phyloP scores from a whole-genome alignment of 2,797 vertebrate species.

The Taeniopygia guttata region DNA sequence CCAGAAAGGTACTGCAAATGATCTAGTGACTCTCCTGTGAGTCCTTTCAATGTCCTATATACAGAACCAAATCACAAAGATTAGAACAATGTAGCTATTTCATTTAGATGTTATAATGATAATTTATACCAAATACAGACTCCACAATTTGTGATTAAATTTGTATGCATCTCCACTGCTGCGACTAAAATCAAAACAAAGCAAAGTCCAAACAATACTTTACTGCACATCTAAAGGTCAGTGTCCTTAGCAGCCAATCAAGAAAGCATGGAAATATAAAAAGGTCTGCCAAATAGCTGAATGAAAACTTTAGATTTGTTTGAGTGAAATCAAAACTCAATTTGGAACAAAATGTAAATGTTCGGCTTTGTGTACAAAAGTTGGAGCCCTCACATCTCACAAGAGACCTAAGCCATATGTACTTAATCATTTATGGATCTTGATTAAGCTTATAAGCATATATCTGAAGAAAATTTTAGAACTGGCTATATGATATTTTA shows the following conservation, averaged over 20 bases:
- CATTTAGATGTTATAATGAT: background rate
- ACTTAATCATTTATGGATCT: conserved; percentile 3
- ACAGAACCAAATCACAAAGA: background rate
- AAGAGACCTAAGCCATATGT: conserved; percentile 23
- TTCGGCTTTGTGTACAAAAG: conserved; percentile 31
- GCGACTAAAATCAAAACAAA: background rate
- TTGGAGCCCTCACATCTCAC: conserved; percentile 13
- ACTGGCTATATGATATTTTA: background rate
- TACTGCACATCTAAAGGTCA: conserved; percentile 2
- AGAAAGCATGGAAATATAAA: background rate
- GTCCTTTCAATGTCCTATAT: background rate
- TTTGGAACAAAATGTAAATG: conserved; percentile 46
- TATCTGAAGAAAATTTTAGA: conserved; percentile 11
- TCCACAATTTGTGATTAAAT: background rate
- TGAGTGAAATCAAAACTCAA: conserved; percentile 46
- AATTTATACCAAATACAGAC: background rate
- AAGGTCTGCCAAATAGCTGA: conserved; percentile 19
- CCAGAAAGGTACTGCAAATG: background rate
- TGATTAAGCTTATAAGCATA: conserved; percentile 1
- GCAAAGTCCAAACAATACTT: background rate
- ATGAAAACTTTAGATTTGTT: conserved; percentile 46
- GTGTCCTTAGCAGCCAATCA: conserved; percentile 15
- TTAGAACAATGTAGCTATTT: background rate
- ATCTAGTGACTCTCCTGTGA: background rate
- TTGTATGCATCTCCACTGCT: background rate